Evolutionary conservation across 2,888 invertebrate species (phyloP), one percentile per base, ranked within the genome.

Genomic region (Pollenia angustigena): DNA sequence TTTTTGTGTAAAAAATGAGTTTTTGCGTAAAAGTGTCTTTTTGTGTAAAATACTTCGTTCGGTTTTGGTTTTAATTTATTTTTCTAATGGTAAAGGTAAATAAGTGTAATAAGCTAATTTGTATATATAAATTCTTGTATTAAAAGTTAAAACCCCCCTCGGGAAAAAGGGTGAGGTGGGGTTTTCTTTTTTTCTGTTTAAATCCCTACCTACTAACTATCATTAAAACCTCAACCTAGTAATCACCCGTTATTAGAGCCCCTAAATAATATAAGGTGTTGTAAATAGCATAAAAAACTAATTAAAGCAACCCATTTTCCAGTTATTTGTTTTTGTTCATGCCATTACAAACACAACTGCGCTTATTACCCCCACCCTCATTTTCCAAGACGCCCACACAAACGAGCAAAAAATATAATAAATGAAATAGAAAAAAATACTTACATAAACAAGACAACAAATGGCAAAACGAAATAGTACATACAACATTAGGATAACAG

Each of bases 281-380:
- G 14, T n/a, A 50, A 58, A 66, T 72, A 54, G 9, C 40, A 72
- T 56, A 75, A 64, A 74, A 75, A 81, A 69, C 62, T 80, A 81
- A 74, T 69, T 69, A 80, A 80, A 60, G 50, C 74, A 80, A 68
- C 46, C 75, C 68, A 80, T 66, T 69, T 75, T 40, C 6, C 75
- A 54, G 42, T 52, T 50, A 4, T 52, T 68, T 50, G 10, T 42
- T 52, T 10, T 14, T 42, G 50, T 48, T 66, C 2, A 10, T 10
- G 18, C 2, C 56, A 48, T 52, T n/a, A 74, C 50, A 68, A 74
- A 72, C 58, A 14, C 12, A 48, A 56, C 14, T 52, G 54, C 56
- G n/a, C 23, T 62, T 52, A 58, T 54, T 62, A 50, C 14, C 56
- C n/a, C 18, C 11, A 6, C 46, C 18, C n/a, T 50, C 40, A 58